Evolutionary conservation across 1,140 invertebrate species (phyloP), one percentile per base, ranked within the genome.

Genomic region (Homarus americanus): DNA sequence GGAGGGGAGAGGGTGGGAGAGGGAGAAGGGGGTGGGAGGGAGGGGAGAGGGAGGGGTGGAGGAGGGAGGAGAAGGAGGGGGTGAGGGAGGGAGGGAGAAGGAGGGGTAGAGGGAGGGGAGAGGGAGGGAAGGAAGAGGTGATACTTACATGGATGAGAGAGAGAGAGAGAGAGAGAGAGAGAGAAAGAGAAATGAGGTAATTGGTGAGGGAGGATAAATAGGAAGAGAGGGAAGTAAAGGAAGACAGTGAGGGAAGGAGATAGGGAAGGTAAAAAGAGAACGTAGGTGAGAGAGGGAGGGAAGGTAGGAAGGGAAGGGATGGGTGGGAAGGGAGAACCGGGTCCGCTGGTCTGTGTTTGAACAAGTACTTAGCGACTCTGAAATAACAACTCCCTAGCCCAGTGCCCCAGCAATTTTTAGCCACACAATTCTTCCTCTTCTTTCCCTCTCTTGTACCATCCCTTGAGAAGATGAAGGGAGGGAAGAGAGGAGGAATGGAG

Each of bases 351-450:
- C 86, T n/a, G 58, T 88, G 86, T 88, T 88, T 88, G 76, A 80
- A 80, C 86, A 88, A 88, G 86, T 88, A 88, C 86, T 88, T 88
- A 88, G 58, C 86, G 53, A 58, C 86, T 88, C 76, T 80, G 86
- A 88, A 88, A 88, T 88, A 88, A 88, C 86, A 88, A 87, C 44
- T 7, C 53, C 63, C n/a, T 20, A 5, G 28, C 2, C 63, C 63
- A 1, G n/a, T 24, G 4, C 15, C 20, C 75, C 84, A 53, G 75
- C 84, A 72, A 34, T 36, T 24, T 63, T 24, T 10, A 10, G 1
- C 44, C 44, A 49, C 44, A 49, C 53, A 58, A 32, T 40, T 32
- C 36, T 4, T 24, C 53, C 75, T 80, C 75, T 63, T 87, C 53
- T 72, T 69, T 24, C 49, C 5, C 17, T 20, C 17, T 20, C 53